Percentiles rank a stretch among this genome's conserved stretches.
phyloP scores from a whole-genome alignment of 2,888 invertebrate genomes.

The Hemicrepidius hirtus region DNA sequence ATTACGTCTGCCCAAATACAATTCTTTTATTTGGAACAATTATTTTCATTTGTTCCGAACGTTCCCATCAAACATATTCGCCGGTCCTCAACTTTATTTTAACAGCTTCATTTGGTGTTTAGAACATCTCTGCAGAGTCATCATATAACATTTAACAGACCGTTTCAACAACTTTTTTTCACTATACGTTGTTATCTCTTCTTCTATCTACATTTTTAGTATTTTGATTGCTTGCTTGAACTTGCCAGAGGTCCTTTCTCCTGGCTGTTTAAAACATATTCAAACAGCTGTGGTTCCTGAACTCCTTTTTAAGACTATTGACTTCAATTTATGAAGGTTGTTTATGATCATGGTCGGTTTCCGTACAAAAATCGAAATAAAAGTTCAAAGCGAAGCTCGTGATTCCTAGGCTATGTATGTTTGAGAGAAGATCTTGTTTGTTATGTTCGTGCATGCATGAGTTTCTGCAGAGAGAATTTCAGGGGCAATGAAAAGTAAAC shows the following conservation, averaged over 20 bases:
- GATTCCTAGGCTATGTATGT: background rate
- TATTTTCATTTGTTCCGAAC: too few relatives aligned
- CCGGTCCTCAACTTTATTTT: constrained; percentile 7
- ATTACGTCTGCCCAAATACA: background rate
- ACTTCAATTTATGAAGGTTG: constrained; percentile 6
- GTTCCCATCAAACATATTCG: background rate
- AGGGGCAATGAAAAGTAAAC: constrained; percentile 29
- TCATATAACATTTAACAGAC: constrained; percentile 13
- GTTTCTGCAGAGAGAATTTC: constrained; percentile 11
- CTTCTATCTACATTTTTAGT: constrained; percentile 9
- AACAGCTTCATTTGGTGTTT: constrained; percentile 7
- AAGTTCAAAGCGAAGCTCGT: constrained; percentile 8
- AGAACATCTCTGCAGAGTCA: constrained; percentile 19
- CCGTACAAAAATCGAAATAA: background rate
- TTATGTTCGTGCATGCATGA: constrained; percentile 6
- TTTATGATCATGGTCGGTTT: background rate
- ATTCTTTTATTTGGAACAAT: background rate
- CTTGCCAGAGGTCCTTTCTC: constrained; percentile 11
- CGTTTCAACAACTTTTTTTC: constrained; percentile 23
- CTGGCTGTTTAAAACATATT: background rate
- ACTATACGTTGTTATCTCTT: constrained; percentile 12
- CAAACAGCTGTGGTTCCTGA: constrained; percentile 6
- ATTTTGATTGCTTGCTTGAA: constrained; percentile 15
- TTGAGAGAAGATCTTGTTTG: constrained; percentile 8
- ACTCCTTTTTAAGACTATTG: constrained; percentile 9